A percentile compares a stretch with the other conserved stretches of the same genome.
Conservation (phyloP, 1,140 invertebrate genomes). For the Pentalonia nigronervosa region DNA sequence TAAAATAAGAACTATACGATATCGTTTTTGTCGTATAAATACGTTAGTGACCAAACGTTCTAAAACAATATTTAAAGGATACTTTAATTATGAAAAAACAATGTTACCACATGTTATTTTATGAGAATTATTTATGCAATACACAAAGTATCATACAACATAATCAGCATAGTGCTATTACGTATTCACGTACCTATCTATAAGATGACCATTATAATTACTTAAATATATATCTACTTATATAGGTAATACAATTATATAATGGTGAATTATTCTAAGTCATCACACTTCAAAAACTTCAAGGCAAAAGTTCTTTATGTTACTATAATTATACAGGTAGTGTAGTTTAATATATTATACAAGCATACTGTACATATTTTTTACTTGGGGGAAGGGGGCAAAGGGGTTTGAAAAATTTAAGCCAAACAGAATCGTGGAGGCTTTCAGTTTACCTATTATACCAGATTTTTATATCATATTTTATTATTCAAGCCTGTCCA, state of each 20-base stretch:
- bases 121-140: neutral
- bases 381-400: too few relatives aligned
- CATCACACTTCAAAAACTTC: neutral
- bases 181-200: neutral
- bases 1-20: neutral
- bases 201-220: neutral
- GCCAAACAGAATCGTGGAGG: too few relatives aligned
- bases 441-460: too few relatives aligned
- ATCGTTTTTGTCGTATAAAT: neutral
- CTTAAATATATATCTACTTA: too few relatives aligned
- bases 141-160: neutral
- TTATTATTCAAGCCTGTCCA: too few relatives aligned
- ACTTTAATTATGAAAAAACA: neutral
- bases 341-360: too few relatives aligned
- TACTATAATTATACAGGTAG: too few relatives aligned
- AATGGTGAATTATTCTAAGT: neutral
- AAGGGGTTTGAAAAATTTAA: too few relatives aligned
- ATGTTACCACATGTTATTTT: neutral
- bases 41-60: neutral
- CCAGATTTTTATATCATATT: too few relatives aligned
- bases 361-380: too few relatives aligned
- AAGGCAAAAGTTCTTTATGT: neutral
- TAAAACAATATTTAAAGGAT: constrained; percentile 19
- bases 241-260: too few relatives aligned
- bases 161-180: neutral